Conservation (phyloP, 1,140 invertebrate genomes). For the Drosophila quadrilineata region DNA sequence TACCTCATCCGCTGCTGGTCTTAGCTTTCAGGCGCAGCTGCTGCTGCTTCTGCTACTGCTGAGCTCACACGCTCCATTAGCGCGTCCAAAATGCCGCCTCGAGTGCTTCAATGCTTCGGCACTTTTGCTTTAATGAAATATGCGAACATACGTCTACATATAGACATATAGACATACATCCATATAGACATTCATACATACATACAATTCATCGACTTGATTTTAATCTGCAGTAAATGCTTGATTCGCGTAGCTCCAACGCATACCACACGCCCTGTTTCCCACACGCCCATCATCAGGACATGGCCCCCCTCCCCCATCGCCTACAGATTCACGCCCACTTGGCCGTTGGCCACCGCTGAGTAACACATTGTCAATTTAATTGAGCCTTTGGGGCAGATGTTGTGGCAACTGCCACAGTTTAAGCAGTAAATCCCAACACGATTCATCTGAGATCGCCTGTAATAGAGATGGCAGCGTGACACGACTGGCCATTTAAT, state of each 20-base stretch:
- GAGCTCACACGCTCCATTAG: slow-evolving; percentile 73
- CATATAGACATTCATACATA: too few species aligned
- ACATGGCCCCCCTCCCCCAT: too few species aligned
- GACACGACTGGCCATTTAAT: not conserved
- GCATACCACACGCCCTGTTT: not conserved
- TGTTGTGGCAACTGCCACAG: slow-evolving; percentile 1
- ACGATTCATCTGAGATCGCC: not conserved
- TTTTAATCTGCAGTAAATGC: slow-evolving; percentile 64
- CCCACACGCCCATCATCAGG: not conserved
- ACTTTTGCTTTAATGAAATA: slow-evolving; percentile 60
- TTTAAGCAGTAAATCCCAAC: slow-evolving; percentile 5
- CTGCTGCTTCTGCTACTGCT: too few species aligned
- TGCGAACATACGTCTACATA: slow-evolving; percentile 8
- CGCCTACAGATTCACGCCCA: not conserved
- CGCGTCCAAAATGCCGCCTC: slow-evolving; percentile 36
- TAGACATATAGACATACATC: slow-evolving; percentile 1
- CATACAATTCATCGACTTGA: not conserved
- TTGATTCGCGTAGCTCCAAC: slow-evolving; percentile 8
- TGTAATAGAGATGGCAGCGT: slow-evolving; percentile 5
- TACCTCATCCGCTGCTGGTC: not conserved
- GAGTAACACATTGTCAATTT: slow-evolving; percentile 33
- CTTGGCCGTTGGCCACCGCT: too few species aligned
- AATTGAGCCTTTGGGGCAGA: slow-evolving; percentile 34
- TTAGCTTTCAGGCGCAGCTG: slow-evolving; percentile 13
- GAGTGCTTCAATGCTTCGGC: slow-evolving; percentile 27